Base-by-base conservation (phyloP, 2,888 invertebrate species). In the Tipula confusa region DNA sequence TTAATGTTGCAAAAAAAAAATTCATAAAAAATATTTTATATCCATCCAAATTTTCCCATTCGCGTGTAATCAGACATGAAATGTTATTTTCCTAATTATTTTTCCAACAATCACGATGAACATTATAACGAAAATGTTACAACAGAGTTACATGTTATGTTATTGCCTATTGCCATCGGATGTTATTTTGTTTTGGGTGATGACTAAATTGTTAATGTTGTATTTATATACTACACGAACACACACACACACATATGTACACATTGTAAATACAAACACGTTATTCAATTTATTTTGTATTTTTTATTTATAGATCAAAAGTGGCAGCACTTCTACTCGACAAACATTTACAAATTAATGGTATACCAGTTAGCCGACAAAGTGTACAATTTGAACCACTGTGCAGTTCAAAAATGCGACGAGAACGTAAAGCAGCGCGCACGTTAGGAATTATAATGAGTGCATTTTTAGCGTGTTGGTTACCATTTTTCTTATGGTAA, bases 381-480 rank as follows among this genome's bases (percentile, higher is more conserved):
- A 93, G 92, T 88, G 92, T 93, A 85, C 93, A 93, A 87, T 92
- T 93, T 89, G 94, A 94, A 87, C 94, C 94, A 29, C 93, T 94
- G 89, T 93, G 95, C 84, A 95, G 94, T 89, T 95, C 92, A 89
- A 96, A 96, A 90, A 96, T 97, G 96, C 94, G 95, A 88, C 91
- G 96, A 83, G 97, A 97, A 89, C 91, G 96, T 84, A 96, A 96
- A 88, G 97, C 98, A 0, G 98, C 98, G 1, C 93, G 97, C 87
- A 98, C 98, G 11, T 92, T 98, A 79, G 98, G 98, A 84, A 97
- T 98, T 88, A 98, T 98, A 88, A 98, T 98, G 95, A 97, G 97
- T 36, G 97, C 97, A 0, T 98, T 98, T 89, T 91, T 98, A 85
- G 93, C 97, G 6, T 98, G 98, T 89, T 98, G 98, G 97, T 92